phyloP scores from a whole-genome alignment of 2,888 invertebrate genomes.

The Sphaerophoria taeniata region DNA sequence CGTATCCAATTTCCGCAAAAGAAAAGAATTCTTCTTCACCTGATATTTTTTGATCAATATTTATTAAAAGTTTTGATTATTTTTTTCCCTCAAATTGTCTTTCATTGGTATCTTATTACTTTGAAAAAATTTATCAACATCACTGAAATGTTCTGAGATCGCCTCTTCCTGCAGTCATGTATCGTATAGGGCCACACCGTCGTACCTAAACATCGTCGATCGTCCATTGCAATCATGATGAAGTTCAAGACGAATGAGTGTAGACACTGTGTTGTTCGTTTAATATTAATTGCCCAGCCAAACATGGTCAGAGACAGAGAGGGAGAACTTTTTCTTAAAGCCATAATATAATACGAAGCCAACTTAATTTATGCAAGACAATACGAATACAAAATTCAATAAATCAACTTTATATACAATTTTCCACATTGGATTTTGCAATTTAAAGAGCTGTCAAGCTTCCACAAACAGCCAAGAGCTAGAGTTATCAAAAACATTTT shows the following conservation, averaged over 20 bases:
- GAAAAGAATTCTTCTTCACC: neutral
- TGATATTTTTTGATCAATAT: conserved; percentile 31
- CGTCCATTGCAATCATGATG: neutral
- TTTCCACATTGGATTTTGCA: too few relatives aligned
- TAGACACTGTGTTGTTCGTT: conserved; percentile 1
- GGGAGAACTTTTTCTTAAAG: too few relatives aligned
- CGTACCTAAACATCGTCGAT: conserved; percentile 5
- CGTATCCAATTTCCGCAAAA: conserved; percentile 20
- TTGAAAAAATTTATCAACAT: conserved; percentile 24
- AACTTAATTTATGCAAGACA: conserved; percentile 36
- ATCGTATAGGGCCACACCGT: too few relatives aligned
- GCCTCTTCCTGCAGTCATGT: conserved; percentile 16
- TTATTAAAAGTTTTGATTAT: conserved; percentile 25
- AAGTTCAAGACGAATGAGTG: too few relatives aligned
- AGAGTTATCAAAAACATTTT: neutral
- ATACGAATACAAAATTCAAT: conserved; percentile 22
- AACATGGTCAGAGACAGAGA: conserved; percentile 11
- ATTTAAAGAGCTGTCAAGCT: too few relatives aligned
- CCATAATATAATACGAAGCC: neutral
- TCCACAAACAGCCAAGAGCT: too few relatives aligned
- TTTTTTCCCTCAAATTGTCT: neutral
- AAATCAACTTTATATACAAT: too few relatives aligned
- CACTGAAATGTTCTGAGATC: neutral
- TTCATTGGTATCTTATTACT: conserved; percentile 20
- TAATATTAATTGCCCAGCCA: conserved; percentile 36